phyloP scores from a whole-genome alignment of 2,888 invertebrate genomes.

The Hydrotaea cyrtoneurina region DNA sequence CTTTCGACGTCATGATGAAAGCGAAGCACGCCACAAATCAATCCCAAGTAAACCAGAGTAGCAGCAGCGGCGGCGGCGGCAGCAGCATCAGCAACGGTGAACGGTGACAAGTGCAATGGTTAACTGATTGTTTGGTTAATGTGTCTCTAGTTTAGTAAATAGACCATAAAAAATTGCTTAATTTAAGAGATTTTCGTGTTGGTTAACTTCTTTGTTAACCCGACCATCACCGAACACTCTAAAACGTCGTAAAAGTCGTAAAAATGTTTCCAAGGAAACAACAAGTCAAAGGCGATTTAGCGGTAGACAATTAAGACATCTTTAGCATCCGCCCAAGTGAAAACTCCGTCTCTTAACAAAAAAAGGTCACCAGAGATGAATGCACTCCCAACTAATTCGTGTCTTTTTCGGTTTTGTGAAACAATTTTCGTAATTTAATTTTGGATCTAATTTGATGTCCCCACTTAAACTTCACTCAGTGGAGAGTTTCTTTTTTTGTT shows the following conservation, averaged over 20 bases:
- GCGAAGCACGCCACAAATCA: slow-evolving; percentile 62
- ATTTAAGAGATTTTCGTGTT: slow-evolving; percentile 69
- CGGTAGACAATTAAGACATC: slow-evolving; percentile 64
- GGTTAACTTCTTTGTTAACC: slow-evolving; percentile 27
- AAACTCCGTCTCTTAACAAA: too few species aligned
- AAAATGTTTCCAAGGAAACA: slow-evolving; percentile 40
- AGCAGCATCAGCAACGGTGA: slow-evolving; percentile 6
- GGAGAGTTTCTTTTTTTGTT: background rate
- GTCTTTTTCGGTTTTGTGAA: background rate
- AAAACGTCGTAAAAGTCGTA: slow-evolving; percentile 35
- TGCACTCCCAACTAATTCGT: background rate
- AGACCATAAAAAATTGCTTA: slow-evolving; percentile 78
- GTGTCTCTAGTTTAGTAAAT: slow-evolving; percentile 70
- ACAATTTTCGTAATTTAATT: slow-evolving; percentile 23
- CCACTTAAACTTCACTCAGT: background rate
- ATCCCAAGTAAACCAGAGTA: slow-evolving; percentile 40
- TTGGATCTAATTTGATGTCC: slow-evolving; percentile 6
- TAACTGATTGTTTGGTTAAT: slow-evolving; percentile 48
- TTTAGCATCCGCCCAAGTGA: slow-evolving; percentile 37
- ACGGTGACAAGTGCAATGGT: slow-evolving; percentile 58
- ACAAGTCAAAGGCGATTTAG: slow-evolving; percentile 63
- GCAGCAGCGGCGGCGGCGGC: slow-evolving; percentile 34
- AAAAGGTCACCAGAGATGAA: slow-evolving; percentile 25
- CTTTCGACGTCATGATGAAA: slow-evolving; percentile 43
- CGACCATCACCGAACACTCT: background rate